Evolutionary conservation across 2,113 vertebrate species (phyloP).

Genomic region (Piprites chloris): DNA sequence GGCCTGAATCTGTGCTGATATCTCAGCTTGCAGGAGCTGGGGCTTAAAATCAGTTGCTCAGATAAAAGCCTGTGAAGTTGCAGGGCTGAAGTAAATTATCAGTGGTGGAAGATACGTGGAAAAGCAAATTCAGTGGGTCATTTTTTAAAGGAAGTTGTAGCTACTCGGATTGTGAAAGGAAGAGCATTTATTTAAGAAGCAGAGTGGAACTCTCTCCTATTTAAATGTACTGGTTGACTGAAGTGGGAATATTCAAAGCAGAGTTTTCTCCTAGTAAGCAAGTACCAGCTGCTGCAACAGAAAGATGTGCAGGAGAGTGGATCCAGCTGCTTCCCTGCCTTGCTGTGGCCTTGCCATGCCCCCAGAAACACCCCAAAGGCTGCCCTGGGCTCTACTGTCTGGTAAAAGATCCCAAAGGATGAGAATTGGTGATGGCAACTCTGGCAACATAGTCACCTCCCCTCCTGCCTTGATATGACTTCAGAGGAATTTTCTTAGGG

Average conservation of each 20-base stretch:
- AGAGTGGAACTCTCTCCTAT: not conserved
- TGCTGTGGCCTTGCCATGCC: not conserved
- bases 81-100: not conserved
- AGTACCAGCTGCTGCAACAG: not conserved
- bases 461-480: not conserved
- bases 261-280: not conserved
- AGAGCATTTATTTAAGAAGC: not conserved
- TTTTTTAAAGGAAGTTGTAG: not conserved
- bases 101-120: not conserved
- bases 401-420: not conserved
- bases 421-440: not conserved
- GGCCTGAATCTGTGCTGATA: not conserved
- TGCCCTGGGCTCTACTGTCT: not conserved
- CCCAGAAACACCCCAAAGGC: not conserved
- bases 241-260: not conserved
- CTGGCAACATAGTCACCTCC: not conserved
- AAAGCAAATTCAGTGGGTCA: not conserved
- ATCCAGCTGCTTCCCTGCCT: not conserved
- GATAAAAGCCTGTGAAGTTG: not conserved
- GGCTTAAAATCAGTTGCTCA: not conserved
- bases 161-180: not conserved
- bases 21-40: not conserved
- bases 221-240: not conserved
- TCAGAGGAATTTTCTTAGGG: not conserved
- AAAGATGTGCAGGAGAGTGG: not conserved